Evolutionary conservation across 1,140 invertebrate genomes (phyloP).

Genomic region (Drosophila kepulauana): DNA sequence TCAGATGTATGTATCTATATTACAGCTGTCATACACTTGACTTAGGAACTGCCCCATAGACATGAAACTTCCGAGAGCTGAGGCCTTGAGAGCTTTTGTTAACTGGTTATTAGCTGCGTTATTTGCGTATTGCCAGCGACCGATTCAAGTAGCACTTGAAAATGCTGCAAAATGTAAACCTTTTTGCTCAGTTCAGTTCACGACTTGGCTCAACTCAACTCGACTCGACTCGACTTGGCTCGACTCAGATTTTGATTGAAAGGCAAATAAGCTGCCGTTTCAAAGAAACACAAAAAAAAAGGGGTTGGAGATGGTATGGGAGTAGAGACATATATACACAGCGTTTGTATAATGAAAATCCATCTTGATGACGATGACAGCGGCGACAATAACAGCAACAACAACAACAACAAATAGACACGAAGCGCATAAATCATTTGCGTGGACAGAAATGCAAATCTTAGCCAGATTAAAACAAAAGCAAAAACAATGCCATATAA

Average conservation of each 20-base stretch:
- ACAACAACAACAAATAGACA: constrained; percentile 24
- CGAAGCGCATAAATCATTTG: constrained; percentile 68
- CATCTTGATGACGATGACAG: constrained; percentile 61
- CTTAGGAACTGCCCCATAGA: constrained; percentile 17
- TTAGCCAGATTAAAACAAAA: constrained; percentile 73
- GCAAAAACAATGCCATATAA: constrained; percentile 65
- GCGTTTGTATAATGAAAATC: constrained; percentile 48
- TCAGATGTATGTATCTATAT: constrained; percentile 11
- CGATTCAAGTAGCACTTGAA: constrained; percentile 27
- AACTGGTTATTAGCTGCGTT: constrained; percentile 23
- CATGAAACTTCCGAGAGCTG: constrained; percentile 14
- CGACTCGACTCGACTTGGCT: background rate
- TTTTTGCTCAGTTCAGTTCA: constrained; percentile 45
- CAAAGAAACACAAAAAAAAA: constrained; percentile 46
- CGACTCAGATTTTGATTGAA: constrained; percentile 57
- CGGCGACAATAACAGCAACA: constrained; percentile 21
- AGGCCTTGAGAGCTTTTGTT: constrained; percentile 29
- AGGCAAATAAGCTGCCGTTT: constrained; percentile 76
- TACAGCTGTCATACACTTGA: constrained; percentile 22
- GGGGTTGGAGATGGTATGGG: background rate
- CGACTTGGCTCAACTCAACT: background rate
- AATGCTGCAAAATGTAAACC: constrained; percentile 55
- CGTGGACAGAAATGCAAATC: constrained; percentile 76
- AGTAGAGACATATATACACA: background rate
- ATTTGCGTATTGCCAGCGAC: constrained; percentile 13